phyloP scores from a whole-genome alignment of 2,797 vertebrate genomes.

The Morus bassanus region DNA sequence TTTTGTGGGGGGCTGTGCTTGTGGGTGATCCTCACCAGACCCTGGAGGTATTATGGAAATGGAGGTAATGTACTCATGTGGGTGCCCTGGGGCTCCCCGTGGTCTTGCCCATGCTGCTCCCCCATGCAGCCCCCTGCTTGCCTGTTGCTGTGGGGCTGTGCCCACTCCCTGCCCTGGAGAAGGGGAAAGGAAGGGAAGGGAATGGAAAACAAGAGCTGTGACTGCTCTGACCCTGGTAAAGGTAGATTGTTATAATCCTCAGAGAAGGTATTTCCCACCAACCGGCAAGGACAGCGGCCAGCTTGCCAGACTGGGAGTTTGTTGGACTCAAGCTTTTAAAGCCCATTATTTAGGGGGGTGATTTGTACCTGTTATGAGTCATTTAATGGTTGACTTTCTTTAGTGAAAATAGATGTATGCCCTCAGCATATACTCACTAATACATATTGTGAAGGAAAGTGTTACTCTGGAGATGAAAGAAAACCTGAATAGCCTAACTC shows the following conservation, averaged over 20 bases:
- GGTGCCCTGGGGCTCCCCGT: neutral
- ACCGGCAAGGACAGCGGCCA: rapidly evolving
- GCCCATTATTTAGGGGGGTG: neutral
- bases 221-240: rapidly evolving
- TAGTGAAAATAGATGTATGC: rapidly evolving
- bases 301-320: rapidly evolving
- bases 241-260: rapidly evolving
- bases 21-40: neutral
- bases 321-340: too few relatives aligned
- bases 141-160: neutral
- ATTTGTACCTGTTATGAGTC: too few relatives aligned
- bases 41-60: neutral
- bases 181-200: neutral
- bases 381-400: neutral
- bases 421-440: too few relatives aligned
- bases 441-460: rapidly evolving
- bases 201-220: rapidly evolving
- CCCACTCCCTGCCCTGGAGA: rapidly evolving
- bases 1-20: rapidly evolving
- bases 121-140: neutral
- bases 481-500: too few relatives aligned
- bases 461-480: neutral
- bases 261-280: neutral
- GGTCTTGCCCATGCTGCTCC: too few relatives aligned
- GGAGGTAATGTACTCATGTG: neutral